phyloP scores from a whole-genome alignment of 1,140 invertebrate genomes.

The Bombus balteatus region DNA sequence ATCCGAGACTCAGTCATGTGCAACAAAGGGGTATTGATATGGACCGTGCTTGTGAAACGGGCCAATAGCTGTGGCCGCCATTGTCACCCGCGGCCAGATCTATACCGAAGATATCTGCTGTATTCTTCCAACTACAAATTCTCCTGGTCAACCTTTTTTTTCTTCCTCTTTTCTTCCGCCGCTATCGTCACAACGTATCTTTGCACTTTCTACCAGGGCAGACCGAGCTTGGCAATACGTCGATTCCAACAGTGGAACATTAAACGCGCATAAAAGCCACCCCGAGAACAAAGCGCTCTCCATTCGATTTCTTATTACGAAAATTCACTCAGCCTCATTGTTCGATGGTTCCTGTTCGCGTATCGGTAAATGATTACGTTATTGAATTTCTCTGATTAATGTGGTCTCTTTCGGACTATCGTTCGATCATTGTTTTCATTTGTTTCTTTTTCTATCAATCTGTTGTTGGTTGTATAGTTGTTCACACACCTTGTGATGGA shows the following conservation, averaged over 20 bases:
- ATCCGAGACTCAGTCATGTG: slow-evolving; percentile 52
- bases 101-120: slow-evolving; percentile 50
- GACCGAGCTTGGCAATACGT: slow-evolving; percentile 12
- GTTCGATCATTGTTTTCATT: not conserved
- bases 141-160: slow-evolving; percentile 47
- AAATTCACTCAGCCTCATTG: not conserved
- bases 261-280: not conserved
- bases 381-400: not conserved
- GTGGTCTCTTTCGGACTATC: not conserved
- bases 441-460: not conserved
- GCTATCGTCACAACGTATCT: slow-evolving; percentile 4
- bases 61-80: slow-evolving; percentile 52
- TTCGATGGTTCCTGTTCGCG: not conserved
- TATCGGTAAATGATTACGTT: not conserved
- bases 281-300: not conserved
- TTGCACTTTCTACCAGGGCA: slow-evolving; percentile 20
- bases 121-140: slow-evolving; percentile 57
- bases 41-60: slow-evolving; percentile 51
- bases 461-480: too few relatives aligned
- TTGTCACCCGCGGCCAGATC: slow-evolving; percentile 54
- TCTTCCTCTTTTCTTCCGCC: too few relatives aligned
- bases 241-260: slow-evolving; percentile 6
- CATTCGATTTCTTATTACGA: not conserved
- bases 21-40: slow-evolving; percentile 56
- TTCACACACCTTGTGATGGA: too few relatives aligned